Percentiles rank a stretch among this genome's conserved stretches.
Conservation (phyloP, 35 echinoderm and acorn worm genomes). For the Heliocidaris tuberculata region DNA sequence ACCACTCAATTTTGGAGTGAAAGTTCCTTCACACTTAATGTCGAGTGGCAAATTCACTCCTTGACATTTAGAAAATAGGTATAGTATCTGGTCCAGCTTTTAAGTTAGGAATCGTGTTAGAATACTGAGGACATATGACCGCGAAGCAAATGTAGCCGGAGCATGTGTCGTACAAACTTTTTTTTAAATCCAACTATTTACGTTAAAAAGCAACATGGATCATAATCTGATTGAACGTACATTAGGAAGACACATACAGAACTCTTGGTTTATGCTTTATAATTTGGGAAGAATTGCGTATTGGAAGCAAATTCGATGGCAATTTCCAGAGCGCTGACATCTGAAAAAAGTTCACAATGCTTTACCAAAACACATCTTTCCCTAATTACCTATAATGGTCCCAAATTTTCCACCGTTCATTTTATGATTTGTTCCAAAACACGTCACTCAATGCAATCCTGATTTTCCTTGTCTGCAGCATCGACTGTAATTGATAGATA, state of each 20-base stretch:
- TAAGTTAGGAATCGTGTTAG: too few species aligned
- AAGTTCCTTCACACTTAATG: too few species aligned
- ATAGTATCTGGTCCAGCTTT: too few species aligned
- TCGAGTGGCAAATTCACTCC: too few species aligned
- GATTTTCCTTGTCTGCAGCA: not conserved
- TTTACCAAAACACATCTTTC: not conserved
- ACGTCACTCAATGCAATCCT: not conserved
- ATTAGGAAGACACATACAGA: not conserved
- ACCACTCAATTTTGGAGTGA: too few species aligned
- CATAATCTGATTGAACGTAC: too few species aligned
- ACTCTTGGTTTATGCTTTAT: not conserved
- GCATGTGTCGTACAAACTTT: too few species aligned
- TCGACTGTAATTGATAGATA: not conserved
- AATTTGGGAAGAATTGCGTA: not conserved
- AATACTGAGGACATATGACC: too few species aligned
- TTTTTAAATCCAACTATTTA: too few species aligned
- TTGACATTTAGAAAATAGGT: too few species aligned
- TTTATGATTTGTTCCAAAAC: not conserved
- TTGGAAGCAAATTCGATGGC: not conserved
- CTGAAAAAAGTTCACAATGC: not conserved
- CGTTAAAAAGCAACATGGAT: too few species aligned
- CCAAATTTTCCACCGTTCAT: conserved; percentile 1
- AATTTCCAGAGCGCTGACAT: not conserved
- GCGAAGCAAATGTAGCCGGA: too few species aligned
- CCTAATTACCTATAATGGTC: not conserved